These are phyloP conservation scores for Dryobotodes eremita DNA, from an alignment of 2,888 invertebrate species.

Conservation along the genomic window DNA sequence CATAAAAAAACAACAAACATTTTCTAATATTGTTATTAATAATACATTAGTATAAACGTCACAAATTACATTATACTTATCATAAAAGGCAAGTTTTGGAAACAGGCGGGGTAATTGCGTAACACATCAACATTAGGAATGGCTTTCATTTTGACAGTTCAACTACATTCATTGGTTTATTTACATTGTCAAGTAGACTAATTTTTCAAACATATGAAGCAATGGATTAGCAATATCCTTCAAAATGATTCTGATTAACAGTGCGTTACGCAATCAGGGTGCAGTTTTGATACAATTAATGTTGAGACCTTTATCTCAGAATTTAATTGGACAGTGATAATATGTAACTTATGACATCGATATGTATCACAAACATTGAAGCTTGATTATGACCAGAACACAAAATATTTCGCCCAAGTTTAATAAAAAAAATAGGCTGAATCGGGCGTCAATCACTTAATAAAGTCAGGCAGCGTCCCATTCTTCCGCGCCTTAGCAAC, in stretches of 20 bases:
- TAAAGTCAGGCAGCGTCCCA: conserved; percentile 92
- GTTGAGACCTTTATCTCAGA: no score
- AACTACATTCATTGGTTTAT: no score
- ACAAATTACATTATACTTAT: neutral
- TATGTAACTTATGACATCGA: neutral
- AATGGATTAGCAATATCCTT: no score
- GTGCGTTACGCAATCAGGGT: no score
- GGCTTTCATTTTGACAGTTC: no score
- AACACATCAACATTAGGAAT: no score
- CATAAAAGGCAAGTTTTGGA: neutral
- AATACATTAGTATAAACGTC: neutral
- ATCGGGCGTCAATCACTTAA: conserved; percentile 78
- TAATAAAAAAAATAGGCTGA: neutral
- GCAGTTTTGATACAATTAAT: no score
- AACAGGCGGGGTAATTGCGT: no score
- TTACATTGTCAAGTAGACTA: no score
- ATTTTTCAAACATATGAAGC: no score
- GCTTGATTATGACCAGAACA: conserved; percentile 1
- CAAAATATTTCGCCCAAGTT: neutral
- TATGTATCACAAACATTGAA: conserved; percentile 6
- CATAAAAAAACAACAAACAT: conserved; percentile 13
- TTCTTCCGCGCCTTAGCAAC: conserved; percentile 92
- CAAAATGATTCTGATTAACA: no score
- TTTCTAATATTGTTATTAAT: neutral
- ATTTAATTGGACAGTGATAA: no score